These are phyloP conservation scores for Noturus placidus DNA, from an alignment of 2,113 vertebrate genomes.

Conservation along the genomic window DNA sequence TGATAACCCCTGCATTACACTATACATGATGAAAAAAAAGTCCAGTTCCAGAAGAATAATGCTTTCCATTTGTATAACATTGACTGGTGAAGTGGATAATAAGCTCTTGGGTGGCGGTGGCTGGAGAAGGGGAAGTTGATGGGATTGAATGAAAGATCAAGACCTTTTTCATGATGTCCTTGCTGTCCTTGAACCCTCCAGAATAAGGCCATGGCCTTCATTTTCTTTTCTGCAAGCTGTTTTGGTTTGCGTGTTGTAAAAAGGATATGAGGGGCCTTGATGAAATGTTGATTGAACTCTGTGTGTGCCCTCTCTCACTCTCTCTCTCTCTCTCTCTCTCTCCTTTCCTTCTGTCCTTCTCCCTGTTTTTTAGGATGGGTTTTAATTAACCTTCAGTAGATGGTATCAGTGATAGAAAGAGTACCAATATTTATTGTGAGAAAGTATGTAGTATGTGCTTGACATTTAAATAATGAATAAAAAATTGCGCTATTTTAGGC, in stretches of 20 bases:
- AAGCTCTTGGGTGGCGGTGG: constrained; percentile 28
- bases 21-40: neutral
- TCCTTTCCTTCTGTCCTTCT: neutral
- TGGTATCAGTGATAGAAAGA: neutral
- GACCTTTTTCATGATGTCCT: constrained; percentile 29
- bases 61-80: constrained; percentile 40
- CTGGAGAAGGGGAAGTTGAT: neutral
- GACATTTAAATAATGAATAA: neutral
- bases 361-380: constrained; percentile 8
- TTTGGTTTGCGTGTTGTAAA: constrained; percentile 36
- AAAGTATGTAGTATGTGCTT: neutral
- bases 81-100: constrained; percentile 42
- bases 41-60: constrained; percentile 30
- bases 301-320: neutral
- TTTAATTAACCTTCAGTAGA: constrained; percentile 23
- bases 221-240: constrained; percentile 47
- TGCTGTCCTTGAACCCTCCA: constrained; percentile 31
- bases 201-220: constrained; percentile 46
- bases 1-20: neutral
- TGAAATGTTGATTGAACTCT: constrained; percentile 63
- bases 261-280: constrained; percentile 55
- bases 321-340: neutral
- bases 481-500: neutral
- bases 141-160: constrained; percentile 30
- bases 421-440: neutral